A percentile compares a stretch with the other conserved stretches of the same genome.
Evolutionary conservation across 1,140 invertebrate species (phyloP).

Genomic region (Cherax quadricarinatus): DNA sequence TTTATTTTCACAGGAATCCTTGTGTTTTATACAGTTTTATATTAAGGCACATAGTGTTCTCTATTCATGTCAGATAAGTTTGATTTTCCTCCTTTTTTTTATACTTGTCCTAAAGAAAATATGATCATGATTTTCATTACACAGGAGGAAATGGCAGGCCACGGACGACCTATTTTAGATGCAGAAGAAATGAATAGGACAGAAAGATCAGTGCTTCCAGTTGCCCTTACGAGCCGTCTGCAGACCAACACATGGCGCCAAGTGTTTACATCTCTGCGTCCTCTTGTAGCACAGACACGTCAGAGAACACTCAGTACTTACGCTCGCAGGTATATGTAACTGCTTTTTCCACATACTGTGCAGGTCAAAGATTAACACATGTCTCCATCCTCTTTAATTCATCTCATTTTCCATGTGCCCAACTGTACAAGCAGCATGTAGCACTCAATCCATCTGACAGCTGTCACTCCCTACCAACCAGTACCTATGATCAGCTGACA

Average conservation of each 20-base stretch:
- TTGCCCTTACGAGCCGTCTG: constrained; percentile 49
- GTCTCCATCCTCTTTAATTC: too few species aligned
- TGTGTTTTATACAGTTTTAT: too few species aligned
- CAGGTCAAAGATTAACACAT: too few species aligned
- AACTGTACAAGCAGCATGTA: too few species aligned
- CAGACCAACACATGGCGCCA: constrained; percentile 53
- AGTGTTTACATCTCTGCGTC: constrained; percentile 53
- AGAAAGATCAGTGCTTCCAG: constrained; percentile 23
- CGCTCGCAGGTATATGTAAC: constrained; percentile 31
- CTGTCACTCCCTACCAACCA: neutral
- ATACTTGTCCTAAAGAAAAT: too few species aligned
- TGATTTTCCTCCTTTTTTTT: too few species aligned
- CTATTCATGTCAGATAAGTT: too few species aligned
- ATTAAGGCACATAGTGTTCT: too few species aligned
- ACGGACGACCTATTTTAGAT: constrained; percentile 38
- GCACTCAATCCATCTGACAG: neutral
- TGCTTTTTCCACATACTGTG: neutral
- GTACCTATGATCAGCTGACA: too few species aligned
- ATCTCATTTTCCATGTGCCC: too few species aligned
- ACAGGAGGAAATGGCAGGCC: constrained; percentile 36
- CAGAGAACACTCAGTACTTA: constrained; percentile 51
- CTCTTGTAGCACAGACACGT: constrained; percentile 46
- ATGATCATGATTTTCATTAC: neutral
- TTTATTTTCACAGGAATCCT: too few species aligned
- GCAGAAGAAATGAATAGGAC: constrained; percentile 18